These are phyloP conservation scores for Catocala nupta DNA, from an alignment of 2,888 invertebrate species.

Conservation along the genomic window DNA sequence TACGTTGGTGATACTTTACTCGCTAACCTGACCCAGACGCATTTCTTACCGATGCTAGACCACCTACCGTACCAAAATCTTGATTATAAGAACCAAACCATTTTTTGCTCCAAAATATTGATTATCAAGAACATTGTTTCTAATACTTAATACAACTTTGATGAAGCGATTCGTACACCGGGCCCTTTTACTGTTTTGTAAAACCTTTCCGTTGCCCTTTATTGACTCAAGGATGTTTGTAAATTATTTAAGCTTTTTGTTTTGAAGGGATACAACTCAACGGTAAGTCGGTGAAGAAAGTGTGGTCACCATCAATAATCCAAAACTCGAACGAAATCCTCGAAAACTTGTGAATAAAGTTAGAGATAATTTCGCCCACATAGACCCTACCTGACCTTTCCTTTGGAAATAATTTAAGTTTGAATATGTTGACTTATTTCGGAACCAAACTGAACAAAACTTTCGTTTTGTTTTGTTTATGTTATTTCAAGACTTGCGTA, in stretches of 20 bases:
- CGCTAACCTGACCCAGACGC: too few relatives aligned
- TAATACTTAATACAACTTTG: too few relatives aligned
- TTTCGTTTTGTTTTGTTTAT: too few relatives aligned
- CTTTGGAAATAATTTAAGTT: conserved; percentile 4
- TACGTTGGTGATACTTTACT: too few relatives aligned
- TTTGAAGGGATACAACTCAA: background rate
- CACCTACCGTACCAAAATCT: too few relatives aligned
- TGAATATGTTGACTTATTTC: background rate
- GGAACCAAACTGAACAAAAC: too few relatives aligned
- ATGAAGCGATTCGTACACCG: too few relatives aligned
- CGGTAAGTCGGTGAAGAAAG: background rate
- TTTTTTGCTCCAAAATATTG: too few relatives aligned
- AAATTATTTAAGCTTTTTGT: conserved; percentile 16
- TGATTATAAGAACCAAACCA: too few relatives aligned
- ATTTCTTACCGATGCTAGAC: too few relatives aligned
- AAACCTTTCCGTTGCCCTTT: background rate
- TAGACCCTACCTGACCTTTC: conserved; percentile 3
- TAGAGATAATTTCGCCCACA: background rate
- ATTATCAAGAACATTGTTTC: too few relatives aligned
- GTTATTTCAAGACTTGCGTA: too few relatives aligned
- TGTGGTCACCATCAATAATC: conserved; percentile 11
- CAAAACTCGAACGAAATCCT: background rate
- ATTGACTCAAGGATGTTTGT: background rate
- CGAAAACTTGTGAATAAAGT: conserved; percentile 8
- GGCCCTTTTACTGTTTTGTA: background rate